A percentile compares a stretch with the other conserved stretches of the same genome.
Evolutionary conservation across 35 echinoderm and acorn worm species (phyloP).

Genomic region (Apostichopus parvimensis): DNA sequence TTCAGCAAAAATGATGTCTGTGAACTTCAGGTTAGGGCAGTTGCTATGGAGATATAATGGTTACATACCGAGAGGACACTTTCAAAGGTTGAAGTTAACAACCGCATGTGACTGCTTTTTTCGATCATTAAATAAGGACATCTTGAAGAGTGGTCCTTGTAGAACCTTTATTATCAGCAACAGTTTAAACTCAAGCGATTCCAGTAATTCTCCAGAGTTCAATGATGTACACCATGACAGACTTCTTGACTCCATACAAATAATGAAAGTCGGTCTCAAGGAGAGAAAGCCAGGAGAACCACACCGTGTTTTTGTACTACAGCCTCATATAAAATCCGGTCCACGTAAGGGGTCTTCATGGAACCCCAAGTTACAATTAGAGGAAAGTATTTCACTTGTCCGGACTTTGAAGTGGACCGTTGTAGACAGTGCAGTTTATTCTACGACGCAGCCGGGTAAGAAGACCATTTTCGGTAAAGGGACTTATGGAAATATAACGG

Average conservation of each 20-base stretch:
- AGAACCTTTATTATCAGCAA: too few species aligned
- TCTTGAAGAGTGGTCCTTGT: too few species aligned
- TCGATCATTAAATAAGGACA: too few species aligned
- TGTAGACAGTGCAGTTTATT: conserved; percentile 40
- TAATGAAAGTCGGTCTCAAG: background rate
- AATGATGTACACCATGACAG: background rate
- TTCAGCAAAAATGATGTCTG: too few species aligned
- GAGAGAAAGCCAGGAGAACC: conserved; percentile 51
- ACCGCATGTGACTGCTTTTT: too few species aligned
- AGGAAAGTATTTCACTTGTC: conserved; percentile 72
- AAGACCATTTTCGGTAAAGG: conserved; percentile 87
- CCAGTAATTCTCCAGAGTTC: background rate
- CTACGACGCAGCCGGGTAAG: conserved; percentile 25
- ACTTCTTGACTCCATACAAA: background rate
- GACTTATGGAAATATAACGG: conserved; percentile 58
- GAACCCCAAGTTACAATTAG: conserved; percentile 59
- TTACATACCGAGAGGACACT: too few species aligned
- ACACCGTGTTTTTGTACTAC: conserved; percentile 80
- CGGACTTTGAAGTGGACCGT: conserved; percentile 72
- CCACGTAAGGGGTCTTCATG: conserved; percentile 18
- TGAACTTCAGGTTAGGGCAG: too few species aligned
- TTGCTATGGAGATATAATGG: too few species aligned
- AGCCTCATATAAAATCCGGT: conserved; percentile 70
- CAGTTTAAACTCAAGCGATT: background rate
- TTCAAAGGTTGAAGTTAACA: too few species aligned